Percentiles rank a stretch among this genome's conserved stretches.
Conservation (phyloP, 2,113 vertebrate species). For the Corythaixoides concolor region DNA sequence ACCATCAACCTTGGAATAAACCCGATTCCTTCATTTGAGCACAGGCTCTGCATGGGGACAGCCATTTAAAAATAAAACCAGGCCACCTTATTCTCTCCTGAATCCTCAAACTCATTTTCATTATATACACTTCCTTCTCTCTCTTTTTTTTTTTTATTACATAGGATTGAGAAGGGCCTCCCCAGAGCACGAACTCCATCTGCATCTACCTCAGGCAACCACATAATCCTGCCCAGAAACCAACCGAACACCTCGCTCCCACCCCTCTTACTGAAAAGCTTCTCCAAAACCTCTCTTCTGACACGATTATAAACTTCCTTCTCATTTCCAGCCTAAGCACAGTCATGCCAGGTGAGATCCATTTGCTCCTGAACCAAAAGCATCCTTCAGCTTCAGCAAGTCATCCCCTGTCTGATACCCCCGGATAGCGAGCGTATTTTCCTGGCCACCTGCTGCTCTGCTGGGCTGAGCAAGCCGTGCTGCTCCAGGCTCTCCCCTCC, state of each 20-base stretch:
- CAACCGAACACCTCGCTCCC: not conserved
- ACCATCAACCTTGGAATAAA: not conserved
- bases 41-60: not conserved
- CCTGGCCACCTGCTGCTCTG: too few relatives aligned
- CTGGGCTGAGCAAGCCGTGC: not conserved
- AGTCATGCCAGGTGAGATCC: not conserved
- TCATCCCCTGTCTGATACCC: not conserved
- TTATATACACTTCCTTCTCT: not conserved
- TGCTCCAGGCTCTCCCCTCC: not conserved
- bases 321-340: not conserved
- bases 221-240: not conserved
- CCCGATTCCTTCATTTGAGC: not conserved
- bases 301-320: not conserved
- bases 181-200: not conserved
- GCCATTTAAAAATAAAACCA: not conserved
- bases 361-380: not conserved
- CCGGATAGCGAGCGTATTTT: not conserved
- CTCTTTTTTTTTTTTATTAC: too few relatives aligned
- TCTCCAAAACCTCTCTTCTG: not conserved
- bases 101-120: not conserved
- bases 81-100: not conserved
- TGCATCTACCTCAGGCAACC: not conserved
- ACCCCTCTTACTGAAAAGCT: not conserved
- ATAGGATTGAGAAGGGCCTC: not conserved
- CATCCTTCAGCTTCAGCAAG: not conserved